phyloP scores from a whole-genome alignment of 2,888 invertebrate species.

The Lycocerus yunnanus region DNA sequence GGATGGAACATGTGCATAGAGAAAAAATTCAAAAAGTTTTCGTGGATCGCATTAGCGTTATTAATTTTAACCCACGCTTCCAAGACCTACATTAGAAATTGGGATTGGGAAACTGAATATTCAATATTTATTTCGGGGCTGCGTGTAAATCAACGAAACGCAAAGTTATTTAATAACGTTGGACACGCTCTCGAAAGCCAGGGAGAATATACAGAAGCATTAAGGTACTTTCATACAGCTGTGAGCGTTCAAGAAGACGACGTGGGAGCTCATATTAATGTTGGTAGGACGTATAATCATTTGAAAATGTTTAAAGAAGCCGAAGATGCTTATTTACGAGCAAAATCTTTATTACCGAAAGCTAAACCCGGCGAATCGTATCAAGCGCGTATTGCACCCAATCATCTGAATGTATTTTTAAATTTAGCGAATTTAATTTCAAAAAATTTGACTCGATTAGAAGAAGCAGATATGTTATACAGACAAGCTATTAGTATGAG shows the following conservation, averaged over 20 bases:
- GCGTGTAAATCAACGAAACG: slow-evolving; percentile 84
- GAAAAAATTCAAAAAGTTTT: slow-evolving; percentile 67
- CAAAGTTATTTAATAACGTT: slow-evolving; percentile 96
- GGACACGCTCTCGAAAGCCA: slow-evolving; percentile 92
- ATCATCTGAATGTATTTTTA: slow-evolving; percentile 93
- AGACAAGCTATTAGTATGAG: slow-evolving; percentile 97
- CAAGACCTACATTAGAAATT: slow-evolving; percentile 87
- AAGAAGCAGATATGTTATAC: slow-evolving; percentile 93
- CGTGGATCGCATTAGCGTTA: slow-evolving; percentile 65
- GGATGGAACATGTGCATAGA: slow-evolving; percentile 76
- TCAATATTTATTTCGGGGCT: slow-evolving; percentile 92
- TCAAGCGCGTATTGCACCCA: slow-evolving; percentile 93
- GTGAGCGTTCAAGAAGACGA: slow-evolving; percentile 94
- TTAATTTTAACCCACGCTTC: slow-evolving; percentile 78
- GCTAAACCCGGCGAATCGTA: slow-evolving; percentile 93
- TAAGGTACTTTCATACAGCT: slow-evolving; percentile 90
- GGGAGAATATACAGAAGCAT: slow-evolving; percentile 73
- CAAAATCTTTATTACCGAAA: slow-evolving; percentile 86
- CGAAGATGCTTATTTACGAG: slow-evolving; percentile 89
- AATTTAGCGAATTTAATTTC: slow-evolving; percentile 94
- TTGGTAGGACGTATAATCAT: slow-evolving; percentile 93
- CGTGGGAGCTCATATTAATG: slow-evolving; percentile 96
- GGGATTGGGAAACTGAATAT: slow-evolving; percentile 94
- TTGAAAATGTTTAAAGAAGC: slow-evolving; percentile 87
- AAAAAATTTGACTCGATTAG: slow-evolving; percentile 86